phyloP scores from a whole-genome alignment of 2,113 vertebrate genomes.

The Melanerpes formicivorus region DNA sequence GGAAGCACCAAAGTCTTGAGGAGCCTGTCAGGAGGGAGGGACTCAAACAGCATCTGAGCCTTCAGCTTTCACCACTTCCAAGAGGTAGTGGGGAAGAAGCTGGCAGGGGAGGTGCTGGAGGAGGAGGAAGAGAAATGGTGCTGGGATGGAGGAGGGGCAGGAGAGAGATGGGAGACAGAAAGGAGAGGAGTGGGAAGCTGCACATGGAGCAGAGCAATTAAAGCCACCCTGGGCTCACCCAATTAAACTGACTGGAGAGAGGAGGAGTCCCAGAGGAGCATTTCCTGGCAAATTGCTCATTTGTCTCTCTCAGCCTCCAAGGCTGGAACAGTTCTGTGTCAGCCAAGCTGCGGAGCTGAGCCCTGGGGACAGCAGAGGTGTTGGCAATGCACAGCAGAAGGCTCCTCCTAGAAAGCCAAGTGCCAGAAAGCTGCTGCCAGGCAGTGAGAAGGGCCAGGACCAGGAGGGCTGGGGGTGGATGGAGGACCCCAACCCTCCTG shows the following conservation, averaged over 20 bases:
- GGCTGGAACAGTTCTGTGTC: background rate
- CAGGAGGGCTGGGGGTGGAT: background rate
- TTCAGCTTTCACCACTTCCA: conserved; percentile 42
- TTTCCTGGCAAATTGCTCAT: background rate
- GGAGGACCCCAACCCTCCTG: background rate
- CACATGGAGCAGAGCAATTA: background rate
- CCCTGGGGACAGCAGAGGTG: background rate
- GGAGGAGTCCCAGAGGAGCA: conserved; percentile 27
- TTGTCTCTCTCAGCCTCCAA: background rate
- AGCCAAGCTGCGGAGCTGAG: background rate
- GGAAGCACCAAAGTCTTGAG: background rate
- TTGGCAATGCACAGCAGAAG: background rate
- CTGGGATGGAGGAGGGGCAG: background rate
- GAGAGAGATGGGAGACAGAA: background rate
- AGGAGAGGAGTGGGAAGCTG: background rate
- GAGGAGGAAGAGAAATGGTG: background rate
- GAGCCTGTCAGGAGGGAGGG: background rate
- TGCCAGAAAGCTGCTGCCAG: background rate
- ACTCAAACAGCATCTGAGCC: background rate
- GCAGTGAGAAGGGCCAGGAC: fast-evolving
- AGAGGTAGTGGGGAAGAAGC: background rate
- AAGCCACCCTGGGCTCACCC: conserved; percentile 37
- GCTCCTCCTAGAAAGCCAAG: background rate
- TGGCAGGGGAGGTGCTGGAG: background rate
- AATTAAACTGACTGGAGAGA: background rate